Base-by-base conservation (phyloP, 1,140 invertebrate species). In the Ceratina japonica region DNA sequence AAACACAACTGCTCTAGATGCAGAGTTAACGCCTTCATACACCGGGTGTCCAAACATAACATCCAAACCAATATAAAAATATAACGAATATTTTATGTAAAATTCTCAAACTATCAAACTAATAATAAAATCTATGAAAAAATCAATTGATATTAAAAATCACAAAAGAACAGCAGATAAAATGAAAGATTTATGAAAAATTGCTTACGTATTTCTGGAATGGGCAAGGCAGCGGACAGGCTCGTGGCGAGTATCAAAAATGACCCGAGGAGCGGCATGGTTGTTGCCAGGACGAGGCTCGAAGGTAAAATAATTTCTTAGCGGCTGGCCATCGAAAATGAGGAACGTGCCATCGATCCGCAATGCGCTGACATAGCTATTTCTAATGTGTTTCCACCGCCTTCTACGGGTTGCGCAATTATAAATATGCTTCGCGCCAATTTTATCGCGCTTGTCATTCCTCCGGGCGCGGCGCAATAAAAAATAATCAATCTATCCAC, bases 211-310 rank as follows among this genome's bases (percentile, higher is more conserved):
- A 31, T 31, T 31, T 31, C 27, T 31, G 27, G 27, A 7, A 64
- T 24, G 1, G 66, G 49, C 16, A 3, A 37, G 1, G 24, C 44
- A 20, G 12, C 3, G 1, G 58, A 20, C 37, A 22, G 54, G 22
- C 22, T 31, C 0, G 37, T 22, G 13, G n/a, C 68, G 13, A 81
- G 8, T 72, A 56, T 56, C 3, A 37, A 20, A 7, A 75, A 66
- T 0, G 4, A 24, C 13, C 5, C 54, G 52, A 59, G 15, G 27
- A 66, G 1, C 2, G 15, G 56, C 83, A 82, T 77, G 31, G 81
- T 78, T 70, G 83, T 80, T 74, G 54, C 62, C 64, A 20, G 71
- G 62, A 64, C 49, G 66, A 71, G 3, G 79, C 68, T 62, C 37
- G 44, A 31, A 10, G 56, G 4, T 49, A 64, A 71, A 80, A 64